A percentile compares a stretch with the other conserved stretches of the same genome.
phyloP scores from a whole-genome alignment of 2,113 vertebrate species.

The Python bivittatus region DNA sequence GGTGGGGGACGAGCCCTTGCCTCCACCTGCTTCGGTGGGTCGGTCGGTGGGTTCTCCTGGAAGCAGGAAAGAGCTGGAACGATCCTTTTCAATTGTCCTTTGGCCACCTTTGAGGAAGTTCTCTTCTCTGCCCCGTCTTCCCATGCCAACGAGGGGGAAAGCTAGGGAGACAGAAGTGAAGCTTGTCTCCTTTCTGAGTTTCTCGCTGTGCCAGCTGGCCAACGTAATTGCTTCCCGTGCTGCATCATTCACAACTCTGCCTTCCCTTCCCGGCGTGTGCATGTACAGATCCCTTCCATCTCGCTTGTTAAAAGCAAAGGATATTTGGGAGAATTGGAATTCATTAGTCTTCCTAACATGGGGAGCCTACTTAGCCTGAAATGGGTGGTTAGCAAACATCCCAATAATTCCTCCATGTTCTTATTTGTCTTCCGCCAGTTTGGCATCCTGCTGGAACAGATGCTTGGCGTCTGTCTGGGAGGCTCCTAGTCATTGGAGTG shows the following conservation, averaged over 20 bases:
- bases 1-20: too few species aligned
- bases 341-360: slow-evolving; percentile 75
- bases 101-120: neutral
- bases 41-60: too few species aligned
- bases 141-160: neutral
- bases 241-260: slow-evolving; percentile 64
- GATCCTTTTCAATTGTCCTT: too few species aligned
- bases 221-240: slow-evolving; percentile 67
- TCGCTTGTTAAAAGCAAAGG: slow-evolving; percentile 75
- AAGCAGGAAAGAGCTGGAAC: too few species aligned
- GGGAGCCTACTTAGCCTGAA: slow-evolving; percentile 75
- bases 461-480: slow-evolving; percentile 71
- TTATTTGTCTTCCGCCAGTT: slow-evolving; percentile 69
- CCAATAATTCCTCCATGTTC: slow-evolving; percentile 69
- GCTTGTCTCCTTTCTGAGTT: slow-evolving; percentile 52
- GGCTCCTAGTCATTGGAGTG: slow-evolving; percentile 67
- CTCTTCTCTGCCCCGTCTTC: neutral
- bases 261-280: slow-evolving; percentile 35
- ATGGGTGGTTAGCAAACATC: slow-evolving; percentile 76
- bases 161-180: slow-evolving; percentile 41
- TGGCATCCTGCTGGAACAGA: slow-evolving; percentile 71
- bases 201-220: slow-evolving; percentile 68
- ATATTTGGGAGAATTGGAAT: slow-evolving; percentile 74
- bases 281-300: slow-evolving; percentile 65
- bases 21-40: neutral